phyloP scores from a whole-genome alignment of 2,888 invertebrate species.

The Dasypogon diadema region DNA sequence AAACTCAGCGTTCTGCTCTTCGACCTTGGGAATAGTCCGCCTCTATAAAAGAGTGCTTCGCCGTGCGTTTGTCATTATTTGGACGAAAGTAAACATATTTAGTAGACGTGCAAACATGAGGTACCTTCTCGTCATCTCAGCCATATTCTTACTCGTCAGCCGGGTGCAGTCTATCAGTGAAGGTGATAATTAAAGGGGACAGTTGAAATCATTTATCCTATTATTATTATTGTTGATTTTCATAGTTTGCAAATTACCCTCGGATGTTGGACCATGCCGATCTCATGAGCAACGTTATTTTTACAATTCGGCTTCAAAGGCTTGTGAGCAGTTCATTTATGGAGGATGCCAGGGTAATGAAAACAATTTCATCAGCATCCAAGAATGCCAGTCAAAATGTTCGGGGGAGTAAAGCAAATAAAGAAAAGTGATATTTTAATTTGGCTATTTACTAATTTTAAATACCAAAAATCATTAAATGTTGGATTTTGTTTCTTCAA shows the following conservation, averaged over 20 bases:
- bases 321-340: constrained; percentile 81
- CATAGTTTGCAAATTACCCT: background rate
- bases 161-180: background rate
- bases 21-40: background rate
- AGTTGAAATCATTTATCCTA: too few species aligned
- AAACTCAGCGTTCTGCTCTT: constrained; percentile 5
- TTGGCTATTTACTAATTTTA: too few species aligned
- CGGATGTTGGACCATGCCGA: constrained; percentile 77
- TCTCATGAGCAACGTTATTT: constrained; percentile 81
- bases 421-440: too few species aligned
- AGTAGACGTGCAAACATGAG: constrained; percentile 11
- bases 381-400: constrained; percentile 70
- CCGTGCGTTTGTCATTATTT: background rate
- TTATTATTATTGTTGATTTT: background rate
- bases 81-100: background rate
- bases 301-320: constrained; percentile 75
- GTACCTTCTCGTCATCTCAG: background rate
- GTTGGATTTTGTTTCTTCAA: too few species aligned
- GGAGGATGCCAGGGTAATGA: constrained; percentile 83
- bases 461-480: too few species aligned
- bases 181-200: background rate
- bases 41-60: constrained; percentile 15
- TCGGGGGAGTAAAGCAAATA: too few species aligned
- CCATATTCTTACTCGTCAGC: background rate
- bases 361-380: constrained; percentile 78